These are phyloP conservation scores for Mormyrus iriodes DNA, from an alignment of 2,113 vertebrate genomes.

Conservation along the genomic window DNA sequence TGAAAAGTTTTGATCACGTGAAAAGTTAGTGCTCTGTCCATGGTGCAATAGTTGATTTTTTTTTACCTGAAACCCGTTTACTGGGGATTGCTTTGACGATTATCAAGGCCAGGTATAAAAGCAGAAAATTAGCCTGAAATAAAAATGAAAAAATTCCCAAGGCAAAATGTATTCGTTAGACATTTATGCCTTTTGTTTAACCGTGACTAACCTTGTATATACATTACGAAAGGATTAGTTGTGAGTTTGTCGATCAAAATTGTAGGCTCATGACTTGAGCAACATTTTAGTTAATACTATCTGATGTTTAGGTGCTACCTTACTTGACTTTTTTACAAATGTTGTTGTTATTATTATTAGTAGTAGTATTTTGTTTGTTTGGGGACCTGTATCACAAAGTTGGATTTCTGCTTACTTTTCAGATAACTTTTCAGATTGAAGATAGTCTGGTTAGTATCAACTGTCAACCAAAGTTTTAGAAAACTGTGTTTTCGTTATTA, in stretches of 20 bases:
- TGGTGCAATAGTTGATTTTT: not conserved
- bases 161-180: slow-evolving; percentile 40
- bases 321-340: no score
- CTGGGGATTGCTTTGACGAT: not conserved
- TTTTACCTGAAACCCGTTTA: not conserved
- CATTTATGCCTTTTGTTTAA: not conserved
- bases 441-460: no score
- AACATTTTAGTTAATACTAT: no score
- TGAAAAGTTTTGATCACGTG: not conserved
- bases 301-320: no score
- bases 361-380: no score
- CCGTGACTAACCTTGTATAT: not conserved
- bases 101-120: not conserved
- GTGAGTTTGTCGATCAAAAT: not conserved
- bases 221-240: not conserved
- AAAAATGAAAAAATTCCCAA: slow-evolving; percentile 34
- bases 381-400: no score
- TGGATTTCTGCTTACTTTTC: no score
- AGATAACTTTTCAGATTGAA: no score
- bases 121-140: not conserved
- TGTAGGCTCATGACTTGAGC: not conserved
- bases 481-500: not conserved
- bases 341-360: no score
- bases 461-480: not conserved
- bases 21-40: not conserved